Evolutionary conservation across 2,113 vertebrate genomes (phyloP).

Genomic region (Prietella phreatophila): DNA sequence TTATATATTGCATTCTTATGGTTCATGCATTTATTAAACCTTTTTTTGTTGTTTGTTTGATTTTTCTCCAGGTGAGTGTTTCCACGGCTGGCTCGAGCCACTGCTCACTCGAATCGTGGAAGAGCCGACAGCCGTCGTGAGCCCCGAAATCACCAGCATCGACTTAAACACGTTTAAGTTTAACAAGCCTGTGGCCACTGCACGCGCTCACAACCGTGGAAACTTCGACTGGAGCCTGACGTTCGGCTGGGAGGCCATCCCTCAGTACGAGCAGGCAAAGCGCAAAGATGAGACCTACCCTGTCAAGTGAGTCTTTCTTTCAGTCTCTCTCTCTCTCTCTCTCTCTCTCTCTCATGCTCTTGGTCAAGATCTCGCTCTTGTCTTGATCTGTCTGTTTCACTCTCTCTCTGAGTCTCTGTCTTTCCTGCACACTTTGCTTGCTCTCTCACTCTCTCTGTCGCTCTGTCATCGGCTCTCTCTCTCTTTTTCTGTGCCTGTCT

Average conservation of each 20-base stretch:
- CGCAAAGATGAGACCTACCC: constrained; percentile 93
- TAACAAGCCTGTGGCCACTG: constrained; percentile 76
- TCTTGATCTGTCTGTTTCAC: background rate
- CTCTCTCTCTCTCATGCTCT: background rate
- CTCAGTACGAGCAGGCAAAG: constrained; percentile 70
- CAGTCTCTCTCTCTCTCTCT: background rate
- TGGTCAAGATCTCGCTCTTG: background rate
- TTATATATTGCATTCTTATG: background rate
- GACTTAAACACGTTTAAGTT: constrained; percentile 89
- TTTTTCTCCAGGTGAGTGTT: constrained; percentile 85
- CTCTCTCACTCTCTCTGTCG: too few relatives aligned
- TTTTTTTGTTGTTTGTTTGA: background rate
- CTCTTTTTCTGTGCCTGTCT: background rate
- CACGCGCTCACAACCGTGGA: constrained; percentile 82
- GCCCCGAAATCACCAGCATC: constrained; percentile 90
- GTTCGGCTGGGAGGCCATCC: constrained; percentile 88
- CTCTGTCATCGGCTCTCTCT: background rate
- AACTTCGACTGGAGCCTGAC: constrained; percentile 96
- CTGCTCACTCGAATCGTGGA: constrained; percentile 86
- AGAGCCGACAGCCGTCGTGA: constrained; percentile 87
- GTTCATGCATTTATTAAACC: too few relatives aligned
- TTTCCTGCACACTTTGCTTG: background rate
- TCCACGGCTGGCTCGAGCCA: constrained; percentile 93
- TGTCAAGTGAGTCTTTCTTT: constrained; percentile 80
- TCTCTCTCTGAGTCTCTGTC: background rate